Percentiles rank a stretch among this genome's conserved stretches.
Evolutionary conservation across 2,888 invertebrate species (phyloP).

Genomic region (Sarcophaga subvicina): DNA sequence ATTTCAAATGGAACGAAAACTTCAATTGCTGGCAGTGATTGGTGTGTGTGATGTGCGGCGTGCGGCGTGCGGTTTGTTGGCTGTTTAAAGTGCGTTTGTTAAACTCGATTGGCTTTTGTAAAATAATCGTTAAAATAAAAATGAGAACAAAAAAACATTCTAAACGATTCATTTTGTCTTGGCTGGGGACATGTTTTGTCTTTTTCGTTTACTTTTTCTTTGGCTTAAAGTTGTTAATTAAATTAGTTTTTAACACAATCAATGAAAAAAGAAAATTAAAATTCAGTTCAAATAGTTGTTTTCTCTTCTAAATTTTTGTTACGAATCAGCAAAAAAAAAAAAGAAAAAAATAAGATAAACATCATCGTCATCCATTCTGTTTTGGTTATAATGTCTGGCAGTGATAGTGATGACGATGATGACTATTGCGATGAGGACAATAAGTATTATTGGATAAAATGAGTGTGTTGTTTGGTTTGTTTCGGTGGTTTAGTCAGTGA

Average conservation of each 20-base stretch:
- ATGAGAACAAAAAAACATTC: slow-evolving; percentile 1
- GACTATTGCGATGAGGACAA: not conserved
- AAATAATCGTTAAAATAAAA: slow-evolving; percentile 49
- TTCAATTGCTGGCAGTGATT: not conserved
- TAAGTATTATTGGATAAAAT: not conserved
- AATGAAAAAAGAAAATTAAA: slow-evolving; percentile 1
- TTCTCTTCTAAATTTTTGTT: slow-evolving; percentile 27
- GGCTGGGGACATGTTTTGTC: slow-evolving; percentile 47
- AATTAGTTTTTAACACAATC: slow-evolving; percentile 66
- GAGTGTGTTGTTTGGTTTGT: not conserved
- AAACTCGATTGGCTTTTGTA: slow-evolving; percentile 53
- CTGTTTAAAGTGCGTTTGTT: slow-evolving; percentile 53
- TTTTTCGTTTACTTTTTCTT: slow-evolving; percentile 12
- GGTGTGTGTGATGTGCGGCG: not conserved
- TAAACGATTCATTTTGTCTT: slow-evolving; percentile 11
- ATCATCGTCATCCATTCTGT: slow-evolving; percentile 23
- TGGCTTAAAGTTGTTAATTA: slow-evolving; percentile 68
- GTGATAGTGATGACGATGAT: slow-evolving; percentile 7
- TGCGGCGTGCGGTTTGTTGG: slow-evolving; percentile 23
- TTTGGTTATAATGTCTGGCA: slow-evolving; percentile 17
- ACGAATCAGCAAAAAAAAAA: not conserved
- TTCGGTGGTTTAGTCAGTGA: slow-evolving; percentile 16
- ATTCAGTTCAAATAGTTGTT: slow-evolving; percentile 48
- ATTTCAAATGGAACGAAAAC: slow-evolving; percentile 17
- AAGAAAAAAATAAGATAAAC: not conserved